Evolutionary conservation across 2,113 vertebrate species (phyloP).

Genomic region (Ginglymostoma cirratum): DNA sequence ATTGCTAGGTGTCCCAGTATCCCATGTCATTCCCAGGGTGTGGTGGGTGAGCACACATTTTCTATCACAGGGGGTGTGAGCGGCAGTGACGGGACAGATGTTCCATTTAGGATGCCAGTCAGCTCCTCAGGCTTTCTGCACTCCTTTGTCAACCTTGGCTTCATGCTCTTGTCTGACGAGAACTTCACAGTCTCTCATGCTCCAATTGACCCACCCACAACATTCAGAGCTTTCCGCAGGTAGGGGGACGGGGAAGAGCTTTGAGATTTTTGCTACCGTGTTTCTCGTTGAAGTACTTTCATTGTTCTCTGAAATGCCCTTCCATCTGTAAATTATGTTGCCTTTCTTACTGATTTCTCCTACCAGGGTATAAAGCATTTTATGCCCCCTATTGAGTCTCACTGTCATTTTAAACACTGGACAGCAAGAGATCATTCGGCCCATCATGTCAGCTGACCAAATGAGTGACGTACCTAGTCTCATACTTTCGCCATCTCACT

Average conservation of each 20-base stretch:
- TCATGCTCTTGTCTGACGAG: neutral
- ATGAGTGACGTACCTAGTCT: too few species aligned
- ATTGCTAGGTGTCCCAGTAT: too few species aligned
- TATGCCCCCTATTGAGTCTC: neutral
- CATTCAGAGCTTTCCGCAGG: neutral
- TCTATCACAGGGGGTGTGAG: neutral
- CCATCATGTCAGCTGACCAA: too few species aligned
- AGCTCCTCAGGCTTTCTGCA: neutral
- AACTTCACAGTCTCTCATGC: neutral
- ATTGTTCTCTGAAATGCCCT: too few species aligned
- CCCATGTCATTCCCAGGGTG: neutral
- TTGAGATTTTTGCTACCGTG: neutral
- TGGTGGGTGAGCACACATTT: neutral
- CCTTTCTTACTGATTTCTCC: neutral
- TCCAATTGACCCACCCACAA: neutral
- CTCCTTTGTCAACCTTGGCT: neutral
- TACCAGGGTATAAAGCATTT: neutral
- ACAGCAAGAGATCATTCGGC: too few species aligned
- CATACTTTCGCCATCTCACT: too few species aligned
- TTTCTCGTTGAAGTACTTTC: too few species aligned
- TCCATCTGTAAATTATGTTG: neutral
- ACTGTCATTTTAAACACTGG: too few species aligned
- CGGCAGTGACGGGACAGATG: neutral
- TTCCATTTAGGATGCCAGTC: neutral
- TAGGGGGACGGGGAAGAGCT: neutral